phyloP scores from a whole-genome alignment of 2,797 vertebrate species.

The Anguilla marmorata region DNA sequence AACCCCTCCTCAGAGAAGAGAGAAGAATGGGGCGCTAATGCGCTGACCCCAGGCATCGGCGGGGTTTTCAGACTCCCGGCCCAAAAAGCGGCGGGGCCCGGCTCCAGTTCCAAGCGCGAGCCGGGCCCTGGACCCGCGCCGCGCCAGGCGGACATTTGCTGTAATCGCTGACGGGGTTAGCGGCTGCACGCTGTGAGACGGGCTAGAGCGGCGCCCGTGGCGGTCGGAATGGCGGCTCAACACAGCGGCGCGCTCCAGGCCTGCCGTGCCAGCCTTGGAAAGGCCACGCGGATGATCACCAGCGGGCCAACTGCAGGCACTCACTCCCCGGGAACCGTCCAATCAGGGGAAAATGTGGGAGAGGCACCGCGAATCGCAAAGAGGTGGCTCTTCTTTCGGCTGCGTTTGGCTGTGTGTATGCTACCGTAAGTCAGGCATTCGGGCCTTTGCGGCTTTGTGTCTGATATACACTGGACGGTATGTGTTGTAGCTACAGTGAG shows the following conservation, averaged over 20 bases:
- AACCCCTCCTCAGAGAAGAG: slow-evolving; percentile 57
- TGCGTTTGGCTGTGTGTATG: background rate
- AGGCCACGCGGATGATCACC: slow-evolving; percentile 38
- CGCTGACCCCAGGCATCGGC: slow-evolving; percentile 64
- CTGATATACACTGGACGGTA: too few species aligned
- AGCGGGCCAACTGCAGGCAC: slow-evolving; percentile 40
- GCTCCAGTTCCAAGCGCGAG: slow-evolving; percentile 14
- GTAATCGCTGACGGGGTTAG: slow-evolving; percentile 42
- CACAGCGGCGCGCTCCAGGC: slow-evolving; percentile 40
- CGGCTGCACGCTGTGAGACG: slow-evolving; percentile 34
- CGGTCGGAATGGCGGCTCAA: background rate
- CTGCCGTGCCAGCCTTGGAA: slow-evolving; percentile 38
- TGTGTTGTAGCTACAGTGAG: too few species aligned
- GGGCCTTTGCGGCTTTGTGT: too few species aligned
- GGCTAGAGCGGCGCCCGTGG: slow-evolving; percentile 31
- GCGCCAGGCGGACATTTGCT: slow-evolving; percentile 36
- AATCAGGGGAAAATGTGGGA: background rate
- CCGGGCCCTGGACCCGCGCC: background rate
- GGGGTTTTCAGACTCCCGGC: slow-evolving; percentile 40
- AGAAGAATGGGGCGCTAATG: slow-evolving; percentile 55
- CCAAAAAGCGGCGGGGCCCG: slow-evolving; percentile 29
- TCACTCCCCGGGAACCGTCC: slow-evolving; percentile 3
- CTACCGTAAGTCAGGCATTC: too few species aligned
- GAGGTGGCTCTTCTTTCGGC: background rate
- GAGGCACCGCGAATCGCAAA: background rate